phyloP scores from a whole-genome alignment of 2,888 invertebrate genomes.

The Gastrophysa polygoni region DNA sequence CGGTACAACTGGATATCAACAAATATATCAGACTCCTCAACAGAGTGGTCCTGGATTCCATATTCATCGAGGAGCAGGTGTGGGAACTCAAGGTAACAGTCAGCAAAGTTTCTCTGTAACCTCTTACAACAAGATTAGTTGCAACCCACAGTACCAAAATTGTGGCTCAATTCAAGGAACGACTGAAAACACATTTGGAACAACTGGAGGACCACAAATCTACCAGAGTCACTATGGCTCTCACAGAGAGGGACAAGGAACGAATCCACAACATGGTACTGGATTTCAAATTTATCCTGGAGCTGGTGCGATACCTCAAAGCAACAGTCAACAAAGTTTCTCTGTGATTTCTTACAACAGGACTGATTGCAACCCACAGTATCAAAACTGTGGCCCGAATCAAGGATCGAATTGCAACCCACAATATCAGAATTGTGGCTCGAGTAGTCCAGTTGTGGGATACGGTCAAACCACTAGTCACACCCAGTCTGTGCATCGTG shows the following conservation, averaged over 20 bases:
- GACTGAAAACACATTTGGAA: too few species aligned
- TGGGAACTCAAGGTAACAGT: too few species aligned
- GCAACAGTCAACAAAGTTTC: too few species aligned
- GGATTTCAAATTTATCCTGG: too few species aligned
- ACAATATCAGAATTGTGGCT: slow-evolving; percentile 14
- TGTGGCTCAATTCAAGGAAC: slow-evolving; percentile 16
- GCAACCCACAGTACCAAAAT: slow-evolving; percentile 27
- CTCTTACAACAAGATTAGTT: slow-evolving; percentile 6
- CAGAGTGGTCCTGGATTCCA: too few species aligned
- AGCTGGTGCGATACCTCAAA: too few species aligned
- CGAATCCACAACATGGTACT: too few species aligned
- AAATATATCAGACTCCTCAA: not conserved
- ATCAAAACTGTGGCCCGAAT: not conserved
- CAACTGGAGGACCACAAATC: slow-evolving; percentile 5
- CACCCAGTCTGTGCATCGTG: not conserved
- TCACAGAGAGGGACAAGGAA: too few species aligned
- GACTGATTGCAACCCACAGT: not conserved
- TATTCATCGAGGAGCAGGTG: too few species aligned
- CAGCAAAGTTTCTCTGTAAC: too few species aligned
- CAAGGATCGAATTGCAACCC: not conserved
- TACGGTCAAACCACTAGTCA: slow-evolving; percentile 7
- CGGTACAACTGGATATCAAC: slow-evolving; percentile 2
- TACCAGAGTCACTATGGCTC: not conserved
- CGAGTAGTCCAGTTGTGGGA: not conserved
- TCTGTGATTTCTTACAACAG: not conserved